Evolutionary conservation across 1,140 invertebrate species (phyloP), one percentile per base, ranked within the genome.

Genomic region (Heliconius nattereri): DNA sequence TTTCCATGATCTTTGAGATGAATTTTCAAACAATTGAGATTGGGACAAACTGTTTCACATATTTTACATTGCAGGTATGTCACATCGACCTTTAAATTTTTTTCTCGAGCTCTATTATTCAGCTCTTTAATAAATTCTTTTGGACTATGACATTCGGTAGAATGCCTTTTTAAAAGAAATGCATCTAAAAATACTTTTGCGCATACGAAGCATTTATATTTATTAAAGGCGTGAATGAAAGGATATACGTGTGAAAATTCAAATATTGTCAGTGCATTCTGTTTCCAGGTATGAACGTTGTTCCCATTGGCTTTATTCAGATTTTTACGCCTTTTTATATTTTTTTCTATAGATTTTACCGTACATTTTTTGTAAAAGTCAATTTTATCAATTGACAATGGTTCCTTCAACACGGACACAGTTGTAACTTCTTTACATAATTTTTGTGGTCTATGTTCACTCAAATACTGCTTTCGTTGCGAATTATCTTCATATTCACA

Each of bases 191-290:
- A 92, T 1, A 73, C 70, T 80, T 86, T 84, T 0, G 83, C 52
- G 37, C 92, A 93, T 45, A 89, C 81, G 54, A 91, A 88, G 76
- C 92, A 93, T 85, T 92, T 91, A 79, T 89, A 93, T 78, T 89
- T 92, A 77, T 89, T 90, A 16, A 76, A 80, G 0, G 84, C 73
- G 35, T 92, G 85, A 66, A 91, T 85, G 72, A 93, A 93, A 9
- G 91, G 92, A 80, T 91, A 91, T 1, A 92, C 87, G 66, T 84
- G 84, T 0, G 91, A 90, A 83, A 84, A 84, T 83, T 92, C 87
- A 54, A 93, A 90, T 23, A 93, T 80, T 23, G 78, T 88, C 9
- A 92, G 71, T 16, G 87, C 90, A 70, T 91, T 91, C 83, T 84
- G 85, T 73, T 90, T 89, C 88, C 89, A 90, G 5, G 45, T 81